These are phyloP conservation scores for Argyra leucocephala DNA, from an alignment of 2,888 invertebrate species.

Conservation along the genomic window DNA sequence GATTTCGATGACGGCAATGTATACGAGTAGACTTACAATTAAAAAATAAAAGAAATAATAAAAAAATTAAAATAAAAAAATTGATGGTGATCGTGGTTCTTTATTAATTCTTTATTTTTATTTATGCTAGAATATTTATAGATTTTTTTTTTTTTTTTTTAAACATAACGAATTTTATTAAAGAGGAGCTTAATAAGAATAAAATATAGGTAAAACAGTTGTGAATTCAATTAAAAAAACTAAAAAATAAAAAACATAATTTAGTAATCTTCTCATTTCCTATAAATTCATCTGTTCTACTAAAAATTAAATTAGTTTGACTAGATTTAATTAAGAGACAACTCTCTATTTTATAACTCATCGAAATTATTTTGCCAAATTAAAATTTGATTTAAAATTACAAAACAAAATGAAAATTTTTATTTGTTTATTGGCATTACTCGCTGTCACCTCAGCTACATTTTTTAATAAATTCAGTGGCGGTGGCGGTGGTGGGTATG, in stretches of 20 bases:
- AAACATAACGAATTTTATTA: too few relatives aligned
- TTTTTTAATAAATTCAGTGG: background rate
- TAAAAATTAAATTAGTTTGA: background rate
- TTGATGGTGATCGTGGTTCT: too few relatives aligned
- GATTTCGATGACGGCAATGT: too few relatives aligned
- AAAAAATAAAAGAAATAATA: too few relatives aligned
- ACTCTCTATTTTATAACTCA: background rate
- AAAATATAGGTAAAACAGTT: too few relatives aligned
- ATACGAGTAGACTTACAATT: too few relatives aligned
- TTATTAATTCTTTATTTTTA: too few relatives aligned
- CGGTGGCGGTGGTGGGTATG: background rate
- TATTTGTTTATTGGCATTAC: background rate
- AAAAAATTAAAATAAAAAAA: too few relatives aligned
- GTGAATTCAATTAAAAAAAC: background rate
- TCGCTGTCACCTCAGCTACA: background rate
- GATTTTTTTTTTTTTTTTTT: too few relatives aligned
- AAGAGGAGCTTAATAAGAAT: too few relatives aligned
- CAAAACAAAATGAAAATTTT: constrained; percentile 5
- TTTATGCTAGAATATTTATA: too few relatives aligned
- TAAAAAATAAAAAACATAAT: too few relatives aligned
- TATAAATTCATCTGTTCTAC: background rate
- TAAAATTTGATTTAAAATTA: background rate
- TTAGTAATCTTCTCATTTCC: background rate
- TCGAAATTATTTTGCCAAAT: background rate
- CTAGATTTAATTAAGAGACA: constrained; percentile 5